Conservation (phyloP, 2,888 invertebrate species). For the Taphrorychus bicolor region DNA sequence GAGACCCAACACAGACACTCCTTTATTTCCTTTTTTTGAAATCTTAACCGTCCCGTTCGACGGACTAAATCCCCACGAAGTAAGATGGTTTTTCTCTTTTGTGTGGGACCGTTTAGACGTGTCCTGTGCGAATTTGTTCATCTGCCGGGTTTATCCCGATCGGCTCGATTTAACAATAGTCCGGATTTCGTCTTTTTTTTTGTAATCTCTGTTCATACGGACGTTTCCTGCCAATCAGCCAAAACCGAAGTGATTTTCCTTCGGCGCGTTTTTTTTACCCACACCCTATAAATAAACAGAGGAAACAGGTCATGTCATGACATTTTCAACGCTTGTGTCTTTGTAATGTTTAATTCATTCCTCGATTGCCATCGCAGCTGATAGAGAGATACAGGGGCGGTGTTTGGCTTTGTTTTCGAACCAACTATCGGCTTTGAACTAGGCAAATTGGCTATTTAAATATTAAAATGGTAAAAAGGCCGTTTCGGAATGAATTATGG, state of each 20-base stretch:
- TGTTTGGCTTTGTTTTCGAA: constrained; percentile 22
- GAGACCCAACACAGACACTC: constrained; percentile 8
- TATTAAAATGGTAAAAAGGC: constrained; percentile 24
- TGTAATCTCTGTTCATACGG: constrained; percentile 4
- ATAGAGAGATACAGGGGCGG: background rate
- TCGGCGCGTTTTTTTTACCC: background rate
- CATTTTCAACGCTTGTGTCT: background rate
- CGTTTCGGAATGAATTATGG: constrained; percentile 19
- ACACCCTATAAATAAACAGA: background rate
- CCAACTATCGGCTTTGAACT: constrained; percentile 22
- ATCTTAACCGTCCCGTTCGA: constrained; percentile 24
- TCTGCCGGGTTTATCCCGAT: constrained; percentile 32
- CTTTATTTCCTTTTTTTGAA: constrained; percentile 16
- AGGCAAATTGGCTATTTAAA: constrained; percentile 21
- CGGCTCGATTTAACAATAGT: constrained; percentile 29
- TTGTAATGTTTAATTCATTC: constrained; percentile 4
- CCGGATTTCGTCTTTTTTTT: constrained; percentile 21
- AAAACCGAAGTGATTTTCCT: background rate
- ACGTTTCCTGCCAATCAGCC: constrained; percentile 3
- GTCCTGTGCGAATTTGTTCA: constrained; percentile 36
- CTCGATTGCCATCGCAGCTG: background rate
- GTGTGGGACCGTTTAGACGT: constrained; percentile 23
- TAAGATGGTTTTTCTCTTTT: constrained; percentile 21
- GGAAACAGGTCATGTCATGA: background rate
- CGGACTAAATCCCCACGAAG: constrained; percentile 20